Evolutionary conservation across 2,797 vertebrate species (phyloP).

Genomic region (Oryzias dopingdopingensis): DNA sequence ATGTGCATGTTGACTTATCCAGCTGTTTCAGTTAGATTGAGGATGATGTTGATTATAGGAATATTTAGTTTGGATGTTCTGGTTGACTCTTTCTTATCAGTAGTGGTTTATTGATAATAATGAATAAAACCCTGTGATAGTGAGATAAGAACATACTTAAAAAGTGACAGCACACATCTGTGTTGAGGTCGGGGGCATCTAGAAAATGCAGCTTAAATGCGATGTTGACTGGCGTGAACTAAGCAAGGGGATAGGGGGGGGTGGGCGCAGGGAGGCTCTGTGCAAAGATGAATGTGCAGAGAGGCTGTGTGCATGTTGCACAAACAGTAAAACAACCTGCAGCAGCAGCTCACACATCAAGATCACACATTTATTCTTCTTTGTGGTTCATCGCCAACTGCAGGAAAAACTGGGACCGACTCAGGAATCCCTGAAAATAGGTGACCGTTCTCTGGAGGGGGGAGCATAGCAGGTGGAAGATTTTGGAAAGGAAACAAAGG

Average conservation of each 20-base stretch:
- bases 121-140: not conserved
- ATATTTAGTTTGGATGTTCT: not conserved
- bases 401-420: conserved; percentile 35
- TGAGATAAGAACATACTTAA: not conserved
- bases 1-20: not conserved
- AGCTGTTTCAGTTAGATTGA: not conserved
- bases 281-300: conserved; percentile 77
- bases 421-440: conserved; percentile 23
- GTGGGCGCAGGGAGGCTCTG: conserved; percentile 30
- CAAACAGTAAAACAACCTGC: conserved; percentile 44
- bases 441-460: conserved; percentile 29
- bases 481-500: conserved; percentile 47
- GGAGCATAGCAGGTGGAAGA: conserved; percentile 17
- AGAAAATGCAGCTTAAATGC: conserved; percentile 35
- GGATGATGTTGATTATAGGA: not conserved
- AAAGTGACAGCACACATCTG: not conserved
- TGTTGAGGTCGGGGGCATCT: conserved; percentile 5
- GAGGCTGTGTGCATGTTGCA: conserved; percentile 71
- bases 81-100: too few relatives aligned
- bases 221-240: conserved; percentile 37
- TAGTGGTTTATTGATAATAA: too few relatives aligned
- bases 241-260: conserved; percentile 16
- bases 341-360: conserved; percentile 30
- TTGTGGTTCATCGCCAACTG: conserved; percentile 32
- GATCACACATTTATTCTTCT: conserved; percentile 14